Evolutionary conservation across 2,888 invertebrate species (phyloP).

Genomic region (Notocelia uddmanniana): DNA sequence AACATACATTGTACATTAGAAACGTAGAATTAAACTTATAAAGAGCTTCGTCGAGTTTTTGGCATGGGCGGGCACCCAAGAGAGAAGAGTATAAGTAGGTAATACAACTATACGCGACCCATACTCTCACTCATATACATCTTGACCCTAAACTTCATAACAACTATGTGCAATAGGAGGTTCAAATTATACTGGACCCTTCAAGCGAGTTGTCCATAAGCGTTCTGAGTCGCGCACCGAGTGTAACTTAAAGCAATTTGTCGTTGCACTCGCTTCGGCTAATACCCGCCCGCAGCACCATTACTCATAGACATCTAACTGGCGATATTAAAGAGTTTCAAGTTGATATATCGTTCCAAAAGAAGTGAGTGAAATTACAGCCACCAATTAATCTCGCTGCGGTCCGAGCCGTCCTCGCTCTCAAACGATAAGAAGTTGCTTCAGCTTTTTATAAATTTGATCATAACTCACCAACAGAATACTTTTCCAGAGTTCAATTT

Average conservation of each 20-base stretch:
- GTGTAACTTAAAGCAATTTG: neutral
- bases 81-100: neutral
- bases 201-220: no score
- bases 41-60: neutral
- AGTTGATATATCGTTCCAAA: neutral
- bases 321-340: constrained; percentile 2
- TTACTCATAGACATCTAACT: neutral
- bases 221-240: neutral
- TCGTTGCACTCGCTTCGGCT: neutral
- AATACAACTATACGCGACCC: neutral
- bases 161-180: neutral
- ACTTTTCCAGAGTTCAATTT: no score
- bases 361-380: neutral
- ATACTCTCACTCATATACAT: neutral
- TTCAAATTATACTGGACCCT: neutral
- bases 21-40: neutral
- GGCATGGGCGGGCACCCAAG: neutral
- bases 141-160: neutral
- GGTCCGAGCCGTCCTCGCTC: neutral
- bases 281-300: neutral
- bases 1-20: neutral
- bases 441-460: neutral
- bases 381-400: neutral
- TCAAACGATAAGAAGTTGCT: neutral
- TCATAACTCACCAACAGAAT: neutral